Evolutionary conservation across 1,140 invertebrate species (phyloP).

Genomic region (Eupeodes corollae): DNA sequence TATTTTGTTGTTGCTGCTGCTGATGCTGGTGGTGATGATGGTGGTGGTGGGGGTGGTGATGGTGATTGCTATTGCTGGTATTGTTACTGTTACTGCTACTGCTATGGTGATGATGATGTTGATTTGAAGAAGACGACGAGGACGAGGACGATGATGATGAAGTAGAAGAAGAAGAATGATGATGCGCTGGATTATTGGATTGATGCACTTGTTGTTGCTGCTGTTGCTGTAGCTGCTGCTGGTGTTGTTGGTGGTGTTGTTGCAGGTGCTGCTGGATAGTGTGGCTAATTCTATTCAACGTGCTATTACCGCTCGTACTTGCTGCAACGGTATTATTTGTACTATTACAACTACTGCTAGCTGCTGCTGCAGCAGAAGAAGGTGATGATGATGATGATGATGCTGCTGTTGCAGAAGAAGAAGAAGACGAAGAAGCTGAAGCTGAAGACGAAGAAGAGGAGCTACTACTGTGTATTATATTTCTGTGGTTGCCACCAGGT

Average conservation of each 20-base stretch:
- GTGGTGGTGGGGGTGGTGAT: too few species aligned
- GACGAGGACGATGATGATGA: constrained; percentile 15
- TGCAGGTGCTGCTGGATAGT: not conserved
- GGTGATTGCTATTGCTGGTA: too few species aligned
- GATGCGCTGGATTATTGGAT: not conserved
- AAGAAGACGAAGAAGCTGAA: not conserved
- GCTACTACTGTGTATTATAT: not conserved
- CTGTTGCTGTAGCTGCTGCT: constrained; percentile 9
- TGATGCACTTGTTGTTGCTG: constrained; percentile 1
- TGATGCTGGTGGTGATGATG: not conserved
- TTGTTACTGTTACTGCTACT: constrained; percentile 10
- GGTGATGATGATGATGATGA: not conserved
- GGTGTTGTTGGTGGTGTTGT: not conserved
- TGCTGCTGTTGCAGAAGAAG: not conserved
- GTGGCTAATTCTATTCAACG: not conserved
- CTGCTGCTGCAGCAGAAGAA: not conserved
- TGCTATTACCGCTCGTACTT: too few species aligned
- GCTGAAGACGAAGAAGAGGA: not conserved
- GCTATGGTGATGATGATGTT: constrained; percentile 14
- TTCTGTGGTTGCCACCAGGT: constrained; percentile 26
- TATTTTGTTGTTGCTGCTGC: constrained; percentile 10
- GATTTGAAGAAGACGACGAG: constrained; percentile 9
- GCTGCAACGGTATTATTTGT: too few species aligned
- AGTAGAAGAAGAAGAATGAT: constrained; percentile 3
- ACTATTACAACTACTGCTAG: not conserved